A percentile compares a stretch with the other conserved stretches of the same genome.
These are phyloP conservation scores for Conus betulinus DNA, from an alignment of 1,140 invertebrate genomes.

Conservation along the genomic window DNA sequence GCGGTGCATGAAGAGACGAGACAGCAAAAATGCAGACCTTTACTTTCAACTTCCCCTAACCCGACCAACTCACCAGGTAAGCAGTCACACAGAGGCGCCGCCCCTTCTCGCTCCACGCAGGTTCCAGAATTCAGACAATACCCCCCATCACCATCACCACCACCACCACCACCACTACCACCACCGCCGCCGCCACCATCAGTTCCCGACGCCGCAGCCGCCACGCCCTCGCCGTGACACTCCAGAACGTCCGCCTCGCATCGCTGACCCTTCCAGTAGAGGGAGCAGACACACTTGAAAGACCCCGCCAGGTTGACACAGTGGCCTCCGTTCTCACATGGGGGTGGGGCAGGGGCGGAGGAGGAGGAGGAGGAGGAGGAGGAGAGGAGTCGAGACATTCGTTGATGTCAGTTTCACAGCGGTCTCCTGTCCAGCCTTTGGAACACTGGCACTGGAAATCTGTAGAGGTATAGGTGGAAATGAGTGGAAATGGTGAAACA, in stretches of 20 bases:
- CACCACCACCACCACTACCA: constrained; percentile 28
- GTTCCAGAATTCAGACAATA: constrained; percentile 62
- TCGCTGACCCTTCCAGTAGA: constrained; percentile 89
- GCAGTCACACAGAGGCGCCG: constrained; percentile 52
- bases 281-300: constrained; percentile 90
- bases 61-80: constrained; percentile 36
- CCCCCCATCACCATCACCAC: constrained; percentile 12
- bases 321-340: constrained; percentile 84
- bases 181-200: not conserved
- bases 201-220: not conserved
- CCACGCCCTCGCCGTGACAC: constrained; percentile 45
- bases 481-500: too few species aligned
- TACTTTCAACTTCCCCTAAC: too few species aligned
- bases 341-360: constrained; percentile 76
- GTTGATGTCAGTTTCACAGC: constrained; percentile 93
- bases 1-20: too few species aligned
- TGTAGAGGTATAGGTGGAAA: not conserved
- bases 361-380: constrained; percentile 12
- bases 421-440: constrained; percentile 51
- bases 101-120: constrained; percentile 55
- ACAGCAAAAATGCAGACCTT: too few species aligned
- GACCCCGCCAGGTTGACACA: constrained; percentile 83
- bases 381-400: constrained; percentile 82
- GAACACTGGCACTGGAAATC: constrained; percentile 61
- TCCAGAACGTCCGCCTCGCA: constrained; percentile 58